Base-by-base conservation (phyloP, 2,888 invertebrate genomes). In the Bombylius major region DNA sequence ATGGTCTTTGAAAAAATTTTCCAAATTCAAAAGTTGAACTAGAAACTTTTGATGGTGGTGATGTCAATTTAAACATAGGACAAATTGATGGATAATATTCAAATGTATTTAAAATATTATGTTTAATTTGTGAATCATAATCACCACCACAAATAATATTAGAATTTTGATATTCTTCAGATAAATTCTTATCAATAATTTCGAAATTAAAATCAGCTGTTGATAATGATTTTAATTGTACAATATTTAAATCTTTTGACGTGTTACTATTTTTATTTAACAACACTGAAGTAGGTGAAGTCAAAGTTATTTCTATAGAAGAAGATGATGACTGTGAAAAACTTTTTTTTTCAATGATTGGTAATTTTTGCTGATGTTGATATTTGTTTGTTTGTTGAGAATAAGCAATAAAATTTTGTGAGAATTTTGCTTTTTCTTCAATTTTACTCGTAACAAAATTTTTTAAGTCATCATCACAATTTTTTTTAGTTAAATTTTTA, bases 61-160 rank as follows among this genome's bases (percentile, higher is more conserved):
- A 71, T 7, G 73, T 72, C 12, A 74, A 62, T 63, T 70, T 71
- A 61, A 72, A 72, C 39, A 66, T 69, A 55, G 73, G 73, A 62
- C 72, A 56, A 42, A 72, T 56, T 6, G 73, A 70, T 5, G 71
- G 67, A 56, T 72, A 73, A 66, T 72, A 62, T 62, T 71, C 71
- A 55, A 70, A 71, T 23, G 63, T 63, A 62, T 69, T 70, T 36
- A 63, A 64, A 51, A 65, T 65, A 50, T 58, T 56, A 12, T 5
- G 5, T n/a, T 45, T n/a, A 45, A 45, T 45, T 36, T n/a, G 12
- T 50, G 55, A 50, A 51, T 51, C 51, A 33, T 69, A 69, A 60
- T 70, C 70, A 55, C 62, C 61, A 50, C n/a, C n/a, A n/a, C n/a
- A n/a, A n/a, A 63, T 64, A n/a, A 62, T 60, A 48, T 63, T 63